These are phyloP conservation scores for Nymphalis polychloros DNA, from an alignment of 2,888 invertebrate genomes.

Conservation along the genomic window DNA sequence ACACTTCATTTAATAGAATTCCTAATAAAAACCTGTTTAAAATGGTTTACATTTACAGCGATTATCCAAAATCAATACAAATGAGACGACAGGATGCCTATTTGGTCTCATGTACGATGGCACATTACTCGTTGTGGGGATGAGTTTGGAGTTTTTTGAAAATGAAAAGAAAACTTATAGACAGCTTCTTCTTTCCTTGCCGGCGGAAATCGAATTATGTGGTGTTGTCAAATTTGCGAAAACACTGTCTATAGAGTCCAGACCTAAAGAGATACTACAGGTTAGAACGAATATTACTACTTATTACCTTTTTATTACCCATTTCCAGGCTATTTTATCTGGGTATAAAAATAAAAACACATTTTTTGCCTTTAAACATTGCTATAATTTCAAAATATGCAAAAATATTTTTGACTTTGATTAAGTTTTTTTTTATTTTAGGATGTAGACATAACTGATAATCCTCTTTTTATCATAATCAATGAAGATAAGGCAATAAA, in stretches of 20 bases:
- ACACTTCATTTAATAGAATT: conserved; percentile 11
- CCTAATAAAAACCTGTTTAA: neutral
- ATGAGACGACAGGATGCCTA: conserved; percentile 85
- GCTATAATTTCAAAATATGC: neutral
- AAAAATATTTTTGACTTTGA: neutral
- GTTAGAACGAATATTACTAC: conserved; percentile 46
- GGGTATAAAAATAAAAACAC: neutral
- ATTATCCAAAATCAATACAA: conserved; percentile 83
- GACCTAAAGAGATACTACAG: conserved; percentile 83
- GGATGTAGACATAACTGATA: conserved; percentile 90
- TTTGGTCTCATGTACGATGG: conserved; percentile 89
- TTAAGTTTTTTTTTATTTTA: conserved; percentile 39
- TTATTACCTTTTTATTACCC: neutral
- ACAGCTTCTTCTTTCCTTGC: conserved; percentile 84
- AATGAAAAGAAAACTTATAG: conserved; percentile 77
- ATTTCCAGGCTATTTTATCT: neutral
- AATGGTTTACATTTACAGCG: conserved; percentile 76
- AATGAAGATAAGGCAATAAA: conserved; percentile 80
- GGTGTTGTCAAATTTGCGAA: conserved; percentile 87
- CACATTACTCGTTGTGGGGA: conserved; percentile 85
- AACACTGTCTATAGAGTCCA: conserved; percentile 81
- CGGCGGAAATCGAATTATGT: conserved; percentile 89
- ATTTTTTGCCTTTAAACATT: neutral
- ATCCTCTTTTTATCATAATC: conserved; percentile 85
- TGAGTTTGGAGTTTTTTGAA: conserved; percentile 84